A percentile compares a stretch with the other conserved stretches of the same genome.
Evolutionary conservation across 2,888 invertebrate species (phyloP).

Genomic region (Polymixis flavicincta): DNA sequence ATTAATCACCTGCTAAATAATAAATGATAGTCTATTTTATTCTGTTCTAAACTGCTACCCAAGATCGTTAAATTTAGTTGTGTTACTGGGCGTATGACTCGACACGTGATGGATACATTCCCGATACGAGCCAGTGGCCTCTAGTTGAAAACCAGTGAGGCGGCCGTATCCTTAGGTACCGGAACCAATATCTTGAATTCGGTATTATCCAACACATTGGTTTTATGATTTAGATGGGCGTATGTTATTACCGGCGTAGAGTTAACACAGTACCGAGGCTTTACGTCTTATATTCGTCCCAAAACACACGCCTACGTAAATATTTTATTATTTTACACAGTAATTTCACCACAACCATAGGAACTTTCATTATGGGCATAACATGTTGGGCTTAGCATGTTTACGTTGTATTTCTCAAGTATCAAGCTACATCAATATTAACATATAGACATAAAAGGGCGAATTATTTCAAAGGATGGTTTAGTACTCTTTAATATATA

Average conservation of each 20-base stretch:
- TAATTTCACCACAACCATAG: not conserved
- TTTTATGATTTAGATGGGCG: slow-evolving; percentile 25
- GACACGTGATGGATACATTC: slow-evolving; percentile 31
- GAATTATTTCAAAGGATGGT: not conserved
- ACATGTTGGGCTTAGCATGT: not conserved
- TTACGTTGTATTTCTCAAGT: not conserved
- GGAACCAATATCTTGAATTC: slow-evolving; percentile 38
- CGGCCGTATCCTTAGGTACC: slow-evolving; percentile 2
- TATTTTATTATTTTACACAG: not conserved
- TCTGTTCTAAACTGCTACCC: not conserved
- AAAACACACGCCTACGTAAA: not conserved
- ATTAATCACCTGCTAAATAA: not conserved
- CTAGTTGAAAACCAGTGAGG: slow-evolving; percentile 41
- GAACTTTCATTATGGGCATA: not conserved
- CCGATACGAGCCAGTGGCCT: slow-evolving; percentile 17
- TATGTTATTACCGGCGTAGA: not conserved
- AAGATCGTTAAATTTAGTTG: not conserved
- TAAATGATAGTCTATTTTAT: not conserved
- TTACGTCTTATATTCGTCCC: not conserved
- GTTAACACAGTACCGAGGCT: not conserved
- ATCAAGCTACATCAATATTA: not conserved
- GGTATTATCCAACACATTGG: slow-evolving; percentile 26
- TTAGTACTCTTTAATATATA: not conserved
- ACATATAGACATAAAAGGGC: not conserved
- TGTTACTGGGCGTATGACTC: not conserved